Evolutionary conservation across 2,888 invertebrate species (phyloP).

Genomic region (Bugula neritina): DNA sequence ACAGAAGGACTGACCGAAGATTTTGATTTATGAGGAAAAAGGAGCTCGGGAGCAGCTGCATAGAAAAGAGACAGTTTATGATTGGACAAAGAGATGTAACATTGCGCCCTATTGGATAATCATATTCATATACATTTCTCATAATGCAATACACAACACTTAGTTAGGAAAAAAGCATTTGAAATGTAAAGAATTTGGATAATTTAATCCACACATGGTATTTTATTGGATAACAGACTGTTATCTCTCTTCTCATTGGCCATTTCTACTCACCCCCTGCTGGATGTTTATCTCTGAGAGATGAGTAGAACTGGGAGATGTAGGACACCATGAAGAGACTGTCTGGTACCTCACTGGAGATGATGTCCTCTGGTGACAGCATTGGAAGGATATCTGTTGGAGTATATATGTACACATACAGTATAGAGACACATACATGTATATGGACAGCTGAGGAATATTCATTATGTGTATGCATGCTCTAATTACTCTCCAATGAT

Average conservation of each 20-base stretch:
- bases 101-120: not conserved
- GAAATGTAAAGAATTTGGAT: no score
- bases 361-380: constrained; percentile 73
- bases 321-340: constrained; percentile 73
- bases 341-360: constrained; percentile 66
- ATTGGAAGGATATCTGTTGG: constrained; percentile 61
- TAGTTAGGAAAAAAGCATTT: not conserved
- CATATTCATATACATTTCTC: not conserved
- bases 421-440: no score
- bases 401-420: no score
- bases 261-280: constrained; percentile 38
- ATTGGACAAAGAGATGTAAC: no score
- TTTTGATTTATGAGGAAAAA: not conserved
- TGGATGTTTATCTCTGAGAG: constrained; percentile 85
- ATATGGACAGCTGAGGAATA: no score
- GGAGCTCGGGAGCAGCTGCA: constrained; percentile 19
- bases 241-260: not conserved
- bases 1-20: not conserved
- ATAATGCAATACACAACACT: not conserved
- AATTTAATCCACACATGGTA: no score
- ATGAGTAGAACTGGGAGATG: constrained; percentile 78
- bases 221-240: no score
- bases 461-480: no score
- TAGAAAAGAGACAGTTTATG: not conserved
- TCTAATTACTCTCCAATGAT: no score